Evolutionary conservation across 2,797 vertebrate genomes (phyloP), one percentile per base, ranked within the genome.

Genomic region (Balearica regulorum): DNA sequence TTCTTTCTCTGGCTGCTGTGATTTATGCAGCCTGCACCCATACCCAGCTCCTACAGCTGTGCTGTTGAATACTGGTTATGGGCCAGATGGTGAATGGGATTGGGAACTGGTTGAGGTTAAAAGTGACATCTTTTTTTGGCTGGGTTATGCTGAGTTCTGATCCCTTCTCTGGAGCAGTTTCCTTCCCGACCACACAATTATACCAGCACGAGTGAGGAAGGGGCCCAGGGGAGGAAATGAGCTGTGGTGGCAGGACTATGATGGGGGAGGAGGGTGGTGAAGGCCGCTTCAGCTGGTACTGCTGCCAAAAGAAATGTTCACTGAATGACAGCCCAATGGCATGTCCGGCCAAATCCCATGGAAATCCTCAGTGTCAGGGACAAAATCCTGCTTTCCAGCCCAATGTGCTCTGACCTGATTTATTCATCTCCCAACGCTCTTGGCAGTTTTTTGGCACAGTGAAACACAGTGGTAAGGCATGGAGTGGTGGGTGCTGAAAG

Each of bases 271-370:
- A 94, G n/a, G 49, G 60, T 20, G 24, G 57, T 83, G 84, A 96
- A 94, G 93, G 87, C 89, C 89, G 71, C 44, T 96, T 68, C 57
- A 80, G n/a, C 68, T 75, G 70, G 31, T 68, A 28, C 48, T 77
- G 60, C 75, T 95, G 89, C 92, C 94, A 96, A 92, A 94, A 93
- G 71, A 62, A 90, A 57, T 43, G 78, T 43, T 87, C 84, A 35
- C 31, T 80, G 82, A 89, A 83, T 89, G 68, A 39, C 87, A 91
- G 80, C 61, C 77, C 44, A 79, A 66, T 69, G 86, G 46, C 41
- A 78, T 2, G 53, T 80, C 60, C 13, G 7, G 79, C 89, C 89
- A 92, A 92, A 93, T 53, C 71, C 44, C 1, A 0, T 60, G 53
- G 68, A 90, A 93, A 60, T 81, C 62, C 70, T 75, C 60, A 53